Evolutionary conservation across 2,888 invertebrate species (phyloP).

Genomic region (Clunio marinus): DNA sequence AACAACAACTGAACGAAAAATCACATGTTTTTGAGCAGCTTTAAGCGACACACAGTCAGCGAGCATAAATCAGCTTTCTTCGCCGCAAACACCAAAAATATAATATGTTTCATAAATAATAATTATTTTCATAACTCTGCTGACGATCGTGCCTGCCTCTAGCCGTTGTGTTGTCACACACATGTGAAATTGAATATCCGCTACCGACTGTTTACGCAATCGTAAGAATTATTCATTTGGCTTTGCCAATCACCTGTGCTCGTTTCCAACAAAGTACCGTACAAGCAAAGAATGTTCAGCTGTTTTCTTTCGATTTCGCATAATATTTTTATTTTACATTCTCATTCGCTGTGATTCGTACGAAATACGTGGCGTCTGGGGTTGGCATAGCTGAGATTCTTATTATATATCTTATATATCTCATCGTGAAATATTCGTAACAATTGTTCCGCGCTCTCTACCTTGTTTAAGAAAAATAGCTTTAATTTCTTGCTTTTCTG

Average conservation of each 20-base stretch:
- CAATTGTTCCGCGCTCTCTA: not conserved
- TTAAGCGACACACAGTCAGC: conserved; percentile 18
- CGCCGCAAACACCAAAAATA: not conserved
- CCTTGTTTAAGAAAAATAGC: too few relatives aligned
- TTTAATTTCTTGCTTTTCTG: too few relatives aligned
- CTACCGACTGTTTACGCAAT: conserved; percentile 18
- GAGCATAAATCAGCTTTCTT: conserved; percentile 32
- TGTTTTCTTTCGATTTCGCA: conserved; percentile 24
- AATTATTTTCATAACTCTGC: not conserved
- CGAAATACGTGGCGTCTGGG: conserved; percentile 25
- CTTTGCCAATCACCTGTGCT: conserved; percentile 31
- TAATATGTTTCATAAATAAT: conserved; percentile 26
- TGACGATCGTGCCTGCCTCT: too few relatives aligned
- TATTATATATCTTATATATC: conserved; percentile 12
- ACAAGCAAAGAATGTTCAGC: conserved; percentile 25
- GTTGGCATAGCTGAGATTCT: conserved; percentile 27
- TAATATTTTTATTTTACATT: too few relatives aligned
- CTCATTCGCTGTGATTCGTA: not conserved
- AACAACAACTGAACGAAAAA: not conserved
- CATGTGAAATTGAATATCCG: not conserved
- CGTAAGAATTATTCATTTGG: conserved; percentile 30
- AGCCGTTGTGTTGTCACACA: too few relatives aligned
- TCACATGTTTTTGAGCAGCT: not conserved
- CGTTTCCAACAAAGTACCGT: not conserved
- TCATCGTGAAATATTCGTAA: not conserved